phyloP scores from a whole-genome alignment of 2,888 invertebrate genomes.

The Drosophila sordidula region DNA sequence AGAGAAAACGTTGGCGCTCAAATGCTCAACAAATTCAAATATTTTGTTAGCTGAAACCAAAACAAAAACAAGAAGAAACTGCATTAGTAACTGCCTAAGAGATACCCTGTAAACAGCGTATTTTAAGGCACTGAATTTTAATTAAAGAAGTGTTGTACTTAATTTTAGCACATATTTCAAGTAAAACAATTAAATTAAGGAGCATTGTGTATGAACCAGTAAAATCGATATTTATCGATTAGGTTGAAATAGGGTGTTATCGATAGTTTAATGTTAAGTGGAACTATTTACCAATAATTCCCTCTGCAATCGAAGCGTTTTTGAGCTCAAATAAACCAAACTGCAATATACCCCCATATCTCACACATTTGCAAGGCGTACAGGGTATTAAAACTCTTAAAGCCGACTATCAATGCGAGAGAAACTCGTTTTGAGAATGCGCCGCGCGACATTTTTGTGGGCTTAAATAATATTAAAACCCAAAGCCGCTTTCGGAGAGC shows the following conservation, averaged over 20 bases:
- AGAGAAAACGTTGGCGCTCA: conserved; percentile 39
- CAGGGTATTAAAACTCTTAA: conserved; percentile 19
- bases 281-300: too few relatives aligned
- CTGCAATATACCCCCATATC: neutral
- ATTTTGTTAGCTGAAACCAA: conserved; percentile 53
- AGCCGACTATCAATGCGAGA: conserved; percentile 45
- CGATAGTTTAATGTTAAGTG: too few relatives aligned
- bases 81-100: neutral
- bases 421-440: conserved; percentile 65
- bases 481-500: conserved; percentile 17
- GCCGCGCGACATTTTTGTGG: conserved; percentile 63
- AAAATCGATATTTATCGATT: too few relatives aligned
- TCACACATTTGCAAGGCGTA: too few relatives aligned
- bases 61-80: conserved; percentile 41
- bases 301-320: neutral
- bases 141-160: too few relatives aligned
- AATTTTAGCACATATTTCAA: too few relatives aligned
- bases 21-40: conserved; percentile 55
- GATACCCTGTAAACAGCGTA: neutral
- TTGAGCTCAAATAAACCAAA: too few relatives aligned
- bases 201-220: too few relatives aligned
- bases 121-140: neutral
- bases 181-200: too few relatives aligned
- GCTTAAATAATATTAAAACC: conserved; percentile 49
- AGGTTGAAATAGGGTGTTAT: too few relatives aligned